These are phyloP conservation scores for Hemicordylus capensis DNA, from an alignment of 2,113 vertebrate genomes.

Conservation along the genomic window DNA sequence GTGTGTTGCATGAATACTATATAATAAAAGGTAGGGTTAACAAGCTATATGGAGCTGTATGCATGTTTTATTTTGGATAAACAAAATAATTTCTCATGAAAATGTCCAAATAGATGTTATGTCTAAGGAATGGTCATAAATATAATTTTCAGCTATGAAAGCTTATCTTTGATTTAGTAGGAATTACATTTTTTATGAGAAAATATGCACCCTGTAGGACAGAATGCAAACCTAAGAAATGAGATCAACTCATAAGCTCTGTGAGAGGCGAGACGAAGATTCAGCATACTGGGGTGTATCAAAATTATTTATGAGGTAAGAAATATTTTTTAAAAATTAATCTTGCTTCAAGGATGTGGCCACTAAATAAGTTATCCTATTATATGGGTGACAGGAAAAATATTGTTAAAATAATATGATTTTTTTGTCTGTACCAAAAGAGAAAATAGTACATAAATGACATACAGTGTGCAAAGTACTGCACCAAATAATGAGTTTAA, in stretches of 20 bases:
- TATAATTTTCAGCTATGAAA: not conserved
- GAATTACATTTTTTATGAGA: constrained; percentile 12
- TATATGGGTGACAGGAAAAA: not conserved
- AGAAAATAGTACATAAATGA: not conserved
- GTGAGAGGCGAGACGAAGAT: constrained; percentile 42
- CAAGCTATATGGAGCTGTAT: constrained; percentile 35
- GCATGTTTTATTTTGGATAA: constrained; percentile 59
- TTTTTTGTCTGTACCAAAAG: not conserved
- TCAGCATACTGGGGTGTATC: constrained; percentile 18
- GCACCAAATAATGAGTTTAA: not conserved
- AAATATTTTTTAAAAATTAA: constrained; percentile 32
- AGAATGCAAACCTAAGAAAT: not conserved
- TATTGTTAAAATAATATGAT: not conserved
- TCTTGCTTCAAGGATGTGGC: constrained; percentile 21
- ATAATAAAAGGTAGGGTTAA: constrained; percentile 5
- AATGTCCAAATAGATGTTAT: constrained; percentile 32
- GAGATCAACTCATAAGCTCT: constrained; percentile 19
- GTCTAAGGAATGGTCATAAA: constrained; percentile 17
- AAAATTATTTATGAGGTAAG: constrained; percentile 2
- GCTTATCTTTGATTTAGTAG: constrained; percentile 34
- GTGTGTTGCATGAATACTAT: too few relatives aligned
- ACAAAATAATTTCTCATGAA: constrained; percentile 39
- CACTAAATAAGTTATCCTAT: not conserved
- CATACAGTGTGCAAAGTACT: not conserved
- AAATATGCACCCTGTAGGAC: not conserved